Conservation (phyloP, 2,113 vertebrate species). For the Epinephelus moara region DNA sequence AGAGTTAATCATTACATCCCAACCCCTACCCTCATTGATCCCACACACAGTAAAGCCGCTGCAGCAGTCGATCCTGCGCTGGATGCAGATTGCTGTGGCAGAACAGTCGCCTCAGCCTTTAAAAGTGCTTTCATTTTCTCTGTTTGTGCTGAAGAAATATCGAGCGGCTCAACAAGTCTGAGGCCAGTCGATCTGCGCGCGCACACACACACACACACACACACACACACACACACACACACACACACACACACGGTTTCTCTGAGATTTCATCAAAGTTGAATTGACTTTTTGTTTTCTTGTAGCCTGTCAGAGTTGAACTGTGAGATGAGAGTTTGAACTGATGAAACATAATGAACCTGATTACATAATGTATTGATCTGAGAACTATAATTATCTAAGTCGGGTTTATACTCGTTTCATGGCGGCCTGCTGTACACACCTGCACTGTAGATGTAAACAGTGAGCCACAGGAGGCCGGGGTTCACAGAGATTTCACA, state of each 20-base stretch:
- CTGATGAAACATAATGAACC: background rate
- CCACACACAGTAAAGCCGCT: constrained; percentile 58
- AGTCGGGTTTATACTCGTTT: too few species aligned
- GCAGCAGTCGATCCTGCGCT: constrained; percentile 68
- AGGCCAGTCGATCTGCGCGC: constrained; percentile 21
- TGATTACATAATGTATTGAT: background rate
- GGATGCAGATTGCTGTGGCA: constrained; percentile 76
- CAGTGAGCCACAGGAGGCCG: too few species aligned
- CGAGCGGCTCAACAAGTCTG: constrained; percentile 58
- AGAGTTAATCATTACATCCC: constrained; percentile 83
- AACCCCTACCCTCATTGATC: constrained; percentile 81
- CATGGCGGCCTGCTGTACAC: too few species aligned
- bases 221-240: constrained; percentile 23
- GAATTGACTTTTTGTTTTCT: constrained; percentile 78
- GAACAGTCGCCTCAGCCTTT: constrained; percentile 70
- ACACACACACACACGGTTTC: background rate
- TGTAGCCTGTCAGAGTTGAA: background rate
- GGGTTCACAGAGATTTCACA: too few species aligned
- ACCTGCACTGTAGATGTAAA: too few species aligned
- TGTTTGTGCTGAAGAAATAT: constrained; percentile 82
- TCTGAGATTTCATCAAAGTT: constrained; percentile 70
- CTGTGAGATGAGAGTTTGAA: constrained; percentile 22
- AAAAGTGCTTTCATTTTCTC: constrained; percentile 79
- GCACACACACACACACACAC: constrained; percentile 22
- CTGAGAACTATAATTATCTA: too few species aligned